A percentile compares a stretch with the other conserved stretches of the same genome.
Conservation (phyloP, 2,888 invertebrate genomes). For the Ditula angustiorana region DNA sequence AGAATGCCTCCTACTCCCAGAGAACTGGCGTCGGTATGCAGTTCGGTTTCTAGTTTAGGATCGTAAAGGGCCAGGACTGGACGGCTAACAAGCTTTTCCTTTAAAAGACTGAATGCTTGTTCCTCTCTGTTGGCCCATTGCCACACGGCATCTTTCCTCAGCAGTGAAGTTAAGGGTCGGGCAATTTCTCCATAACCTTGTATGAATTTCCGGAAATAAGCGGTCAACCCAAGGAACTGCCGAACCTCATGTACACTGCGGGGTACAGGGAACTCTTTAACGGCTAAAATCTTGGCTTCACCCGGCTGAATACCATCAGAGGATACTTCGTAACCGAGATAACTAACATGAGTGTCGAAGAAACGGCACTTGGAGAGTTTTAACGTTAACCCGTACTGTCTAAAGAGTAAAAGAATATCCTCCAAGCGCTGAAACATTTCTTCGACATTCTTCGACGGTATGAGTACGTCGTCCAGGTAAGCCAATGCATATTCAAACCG, state of each 20-base stretch:
- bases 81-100: neutral
- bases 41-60: neutral
- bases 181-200: conserved; percentile 16
- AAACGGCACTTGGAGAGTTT: neutral
- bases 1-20: neutral
- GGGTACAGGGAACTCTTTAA: neutral
- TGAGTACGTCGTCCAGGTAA: neutral
- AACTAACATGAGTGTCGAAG: neutral
- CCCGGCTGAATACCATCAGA: neutral
- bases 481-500: neutral
- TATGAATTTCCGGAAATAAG: conserved; percentile 2
- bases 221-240: conserved; percentile 5
- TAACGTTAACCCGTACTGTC: neutral
- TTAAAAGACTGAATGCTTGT: neutral
- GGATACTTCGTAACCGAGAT: neutral
- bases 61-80: neutral
- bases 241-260: conserved; percentile 4
- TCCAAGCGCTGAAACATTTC: neutral
- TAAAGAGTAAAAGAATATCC: neutral
- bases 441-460: neutral
- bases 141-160: neutral
- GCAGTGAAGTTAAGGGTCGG: neutral
- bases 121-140: neutral
- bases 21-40: neutral
- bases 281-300: neutral